A percentile compares a stretch with the other conserved stretches of the same genome.
phyloP scores from a whole-genome alignment of 1,140 invertebrate species.

The Drosophila tristis region DNA sequence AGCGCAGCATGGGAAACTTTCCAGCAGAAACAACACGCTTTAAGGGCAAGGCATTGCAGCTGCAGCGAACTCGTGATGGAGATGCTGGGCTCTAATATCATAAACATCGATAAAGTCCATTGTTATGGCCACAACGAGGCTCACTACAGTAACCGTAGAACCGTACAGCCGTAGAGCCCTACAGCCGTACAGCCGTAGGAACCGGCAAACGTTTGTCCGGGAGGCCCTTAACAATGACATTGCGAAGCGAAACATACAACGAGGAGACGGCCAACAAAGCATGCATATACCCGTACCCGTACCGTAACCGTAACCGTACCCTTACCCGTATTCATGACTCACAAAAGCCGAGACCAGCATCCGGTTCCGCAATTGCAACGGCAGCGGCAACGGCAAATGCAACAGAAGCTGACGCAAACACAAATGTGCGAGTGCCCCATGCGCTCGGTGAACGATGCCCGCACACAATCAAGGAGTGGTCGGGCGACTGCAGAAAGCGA shows the following conservation, averaged over 20 bases:
- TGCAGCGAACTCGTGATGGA: slow-evolving; percentile 35
- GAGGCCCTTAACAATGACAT: slow-evolving; percentile 36
- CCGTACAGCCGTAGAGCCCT: neutral
- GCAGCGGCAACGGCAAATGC: slow-evolving; percentile 18
- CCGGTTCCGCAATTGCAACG: slow-evolving; percentile 46
- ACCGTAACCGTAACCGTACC: neutral
- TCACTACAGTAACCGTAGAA: slow-evolving; percentile 3
- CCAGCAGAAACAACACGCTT: slow-evolving; percentile 23
- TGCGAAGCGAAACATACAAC: slow-evolving; percentile 32
- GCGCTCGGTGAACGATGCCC: slow-evolving; percentile 15
- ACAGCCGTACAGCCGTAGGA: slow-evolving; percentile 4
- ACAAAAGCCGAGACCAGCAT: slow-evolving; percentile 23
- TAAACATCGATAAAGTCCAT: slow-evolving; percentile 33
- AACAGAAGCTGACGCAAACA: slow-evolving; percentile 11
- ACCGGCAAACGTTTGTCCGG: slow-evolving; percentile 34
- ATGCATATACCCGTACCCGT: neutral
- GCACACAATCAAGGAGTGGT: neutral
- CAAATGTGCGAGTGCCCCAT: slow-evolving; percentile 36
- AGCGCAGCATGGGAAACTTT: slow-evolving; percentile 19
- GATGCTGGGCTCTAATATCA: slow-evolving; percentile 36
- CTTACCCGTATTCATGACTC: neutral
- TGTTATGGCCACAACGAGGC: slow-evolving; percentile 29
- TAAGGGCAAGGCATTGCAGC: neutral
- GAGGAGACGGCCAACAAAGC: slow-evolving; percentile 27
- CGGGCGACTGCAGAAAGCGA: neutral